Base-by-base conservation (phyloP, 2,888 invertebrate species). In the Nemotelus pantherinus region DNA sequence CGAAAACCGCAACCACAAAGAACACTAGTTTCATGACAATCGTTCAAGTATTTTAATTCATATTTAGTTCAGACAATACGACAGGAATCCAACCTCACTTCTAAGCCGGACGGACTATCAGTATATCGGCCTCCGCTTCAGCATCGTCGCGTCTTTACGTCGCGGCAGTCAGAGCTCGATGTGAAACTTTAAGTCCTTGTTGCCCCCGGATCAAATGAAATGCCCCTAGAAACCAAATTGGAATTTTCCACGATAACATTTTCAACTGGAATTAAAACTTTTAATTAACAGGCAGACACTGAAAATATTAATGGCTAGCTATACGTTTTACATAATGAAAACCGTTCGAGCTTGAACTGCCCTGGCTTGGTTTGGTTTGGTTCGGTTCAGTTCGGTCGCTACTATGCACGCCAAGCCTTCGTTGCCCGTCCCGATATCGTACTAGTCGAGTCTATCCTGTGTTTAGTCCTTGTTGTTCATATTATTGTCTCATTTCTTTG, bases 221-320 rank as follows among this genome's bases (percentile, higher is more conserved):
- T 70, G 70, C 70, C 70, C 70, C 55, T 43, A 70, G 55, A 70
- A 53, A 70, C 70, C 70, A 70, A 70, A 70, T 70, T 70, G 70
- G 70, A 70, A 70, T 70, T 70, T 70, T 70, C 70, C 55, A 55
- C 70, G 70, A 70, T 70, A 70, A 70, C 53, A 81, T 81, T 81
- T 81, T 81, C 80, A 81, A 80, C 81, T 81, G 81, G 81, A 81
- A 80, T 81, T 81, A 81, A 81, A 81, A 81, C 80, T 81, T 81
- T 81, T 81, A 81, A 81, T 81, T 81, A 81, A 80, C 81, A 81
- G 77, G 44, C 64, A 64, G 60, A 74, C 72, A 74, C 74, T 74
- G 76, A 76, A 76, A 76, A 76, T 76, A 76, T 76, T 76, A 76
- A 76, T 71, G 77, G 48, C 55, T 47, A 5, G 68, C 71, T 70